Base-by-base conservation (phyloP, 92 coral and sea anemone genomes). In the Ricordea florida region DNA sequence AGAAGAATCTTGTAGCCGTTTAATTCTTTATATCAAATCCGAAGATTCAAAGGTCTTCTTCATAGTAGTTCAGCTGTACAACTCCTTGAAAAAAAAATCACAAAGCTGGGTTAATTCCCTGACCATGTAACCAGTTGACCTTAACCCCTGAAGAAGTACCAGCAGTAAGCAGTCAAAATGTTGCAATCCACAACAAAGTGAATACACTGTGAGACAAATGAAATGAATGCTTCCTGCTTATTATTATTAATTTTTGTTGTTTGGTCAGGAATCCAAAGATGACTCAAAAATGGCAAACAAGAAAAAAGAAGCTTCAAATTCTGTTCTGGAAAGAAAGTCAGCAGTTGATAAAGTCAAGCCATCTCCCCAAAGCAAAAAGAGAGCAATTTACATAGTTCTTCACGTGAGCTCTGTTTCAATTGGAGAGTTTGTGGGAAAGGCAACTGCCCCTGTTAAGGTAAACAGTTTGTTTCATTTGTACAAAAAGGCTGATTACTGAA, bases 361-460 rank as follows among this genome's bases (percentile, higher is more conserved):
- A n/a, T n/a, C n/a, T n/a, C n/a, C n/a, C n/a, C n/a, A n/a, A 37
- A 55, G 17, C 49, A 87, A 83, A 29, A 87, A 88, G 62, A 91
- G 77, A 47, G 85, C 90, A 16, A 87, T 91, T 49, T 91, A 87
- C 72, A 83, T 91, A 6, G 90, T 91, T 2, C 37, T 91, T 33
- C 97, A 91, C 46, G 85, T 75, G 8, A 27, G 90, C 51, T 80
- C 57, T 14, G 85, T 87, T 22, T 60, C 47, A 43, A 49, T 91
- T 18, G 97, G 97, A 48, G 65, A 61, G 26, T 44, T 91, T 26
- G 60, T 45, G 20, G 97, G 94, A 45, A 91, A 88, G 58, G 97
- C 97, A 22, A 57, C 87, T 29, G 93, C 97, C 3, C 97, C 97
- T 29, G 90, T 91, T 7, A 91, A 91, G 76, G 97, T 87, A 55